Evolutionary conservation across 2,888 invertebrate species (phyloP).

Genomic region (Litoditis marina): DNA sequence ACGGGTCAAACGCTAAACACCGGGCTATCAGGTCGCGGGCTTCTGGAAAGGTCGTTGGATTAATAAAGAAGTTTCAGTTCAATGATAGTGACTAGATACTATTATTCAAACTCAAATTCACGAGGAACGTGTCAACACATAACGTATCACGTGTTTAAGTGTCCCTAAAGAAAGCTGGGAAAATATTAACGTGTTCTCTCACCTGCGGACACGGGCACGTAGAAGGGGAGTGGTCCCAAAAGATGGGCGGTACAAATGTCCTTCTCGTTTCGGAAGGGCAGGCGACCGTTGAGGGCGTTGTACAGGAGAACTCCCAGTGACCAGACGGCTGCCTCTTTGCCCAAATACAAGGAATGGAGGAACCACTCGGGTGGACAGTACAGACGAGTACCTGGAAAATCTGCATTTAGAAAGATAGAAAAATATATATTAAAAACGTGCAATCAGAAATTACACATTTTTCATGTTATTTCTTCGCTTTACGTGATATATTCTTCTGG

Average conservation of each 20-base stretch:
- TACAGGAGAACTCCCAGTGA: constrained; percentile 57
- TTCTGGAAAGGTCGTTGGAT: constrained; percentile 37
- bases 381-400: constrained; percentile 48
- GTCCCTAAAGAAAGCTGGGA: background rate
- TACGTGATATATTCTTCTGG: too few relatives aligned
- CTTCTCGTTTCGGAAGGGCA: constrained; percentile 58
- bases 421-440: too few relatives aligned
- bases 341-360: constrained; percentile 56
- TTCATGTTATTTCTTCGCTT: too few relatives aligned
- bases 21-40: constrained; percentile 48
- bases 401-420: too few relatives aligned
- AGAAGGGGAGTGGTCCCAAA: constrained; percentile 59
- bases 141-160: background rate
- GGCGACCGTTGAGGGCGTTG: constrained; percentile 55
- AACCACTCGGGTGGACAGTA: constrained; percentile 61
- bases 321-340: constrained; percentile 59
- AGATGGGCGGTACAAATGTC: constrained; percentile 59
- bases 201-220: constrained; percentile 45
- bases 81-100: too few relatives aligned
- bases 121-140: too few relatives aligned
- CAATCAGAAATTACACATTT: too few relatives aligned
- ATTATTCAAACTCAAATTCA: too few relatives aligned
- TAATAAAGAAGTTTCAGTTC: too few relatives aligned
- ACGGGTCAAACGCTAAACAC: constrained; percentile 55
- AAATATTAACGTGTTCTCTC: background rate